Percentiles rank a stretch among this genome's conserved stretches.
phyloP scores from a whole-genome alignment of 2,797 vertebrate genomes.

The Coilia nasus region DNA sequence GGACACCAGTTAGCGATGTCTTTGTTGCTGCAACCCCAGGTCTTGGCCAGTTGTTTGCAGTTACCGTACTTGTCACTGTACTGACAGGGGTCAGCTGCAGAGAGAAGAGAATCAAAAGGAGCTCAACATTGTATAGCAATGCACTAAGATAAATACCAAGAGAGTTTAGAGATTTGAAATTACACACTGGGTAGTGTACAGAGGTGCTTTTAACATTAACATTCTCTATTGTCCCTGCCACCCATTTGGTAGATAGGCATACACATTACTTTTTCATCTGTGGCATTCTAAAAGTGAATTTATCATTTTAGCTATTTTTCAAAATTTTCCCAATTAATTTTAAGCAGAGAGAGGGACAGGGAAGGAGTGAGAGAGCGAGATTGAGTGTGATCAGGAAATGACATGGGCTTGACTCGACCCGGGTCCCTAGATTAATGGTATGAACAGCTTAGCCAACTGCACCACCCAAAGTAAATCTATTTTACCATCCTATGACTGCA shows the following conservation, averaged over 20 bases:
- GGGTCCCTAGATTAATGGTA: too few relatives aligned
- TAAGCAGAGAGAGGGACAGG: too few relatives aligned
- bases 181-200: not conserved
- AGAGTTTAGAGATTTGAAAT: not conserved
- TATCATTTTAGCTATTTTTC: too few relatives aligned
- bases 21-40: not conserved
- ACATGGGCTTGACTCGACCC: too few relatives aligned
- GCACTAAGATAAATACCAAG: not conserved
- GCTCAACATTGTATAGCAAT: not conserved
- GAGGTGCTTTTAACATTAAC: not conserved
- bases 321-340: too few relatives aligned
- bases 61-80: not conserved
- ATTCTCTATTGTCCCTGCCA: not conserved
- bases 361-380: too few relatives aligned
- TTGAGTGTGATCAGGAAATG: too few relatives aligned
- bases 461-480: too few relatives aligned
- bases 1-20: not conserved
- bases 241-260: too few relatives aligned
- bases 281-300: too few relatives aligned
- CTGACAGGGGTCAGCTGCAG: not conserved
- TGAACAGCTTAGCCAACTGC: too few relatives aligned
- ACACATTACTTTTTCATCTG: too few relatives aligned
- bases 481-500: not conserved
- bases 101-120: not conserved
- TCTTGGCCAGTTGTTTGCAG: not conserved